Conservation (phyloP, 2,113 vertebrate genomes). For the Myxocyprinus asiaticus region DNA sequence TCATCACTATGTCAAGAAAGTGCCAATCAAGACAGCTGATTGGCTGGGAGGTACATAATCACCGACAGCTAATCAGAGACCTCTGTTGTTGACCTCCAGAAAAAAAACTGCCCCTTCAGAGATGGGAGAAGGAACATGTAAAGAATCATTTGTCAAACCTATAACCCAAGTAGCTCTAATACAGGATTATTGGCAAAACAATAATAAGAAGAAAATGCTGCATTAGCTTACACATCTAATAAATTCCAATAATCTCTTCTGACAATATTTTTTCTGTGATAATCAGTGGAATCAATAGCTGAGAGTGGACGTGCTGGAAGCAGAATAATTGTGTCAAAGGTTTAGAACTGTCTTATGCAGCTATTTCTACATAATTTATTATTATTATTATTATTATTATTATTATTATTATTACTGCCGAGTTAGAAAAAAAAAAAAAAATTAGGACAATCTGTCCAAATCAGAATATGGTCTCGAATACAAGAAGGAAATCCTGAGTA, state of each 20-base stretch:
- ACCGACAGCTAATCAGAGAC: background rate
- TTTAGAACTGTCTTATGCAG: background rate
- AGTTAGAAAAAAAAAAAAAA: background rate
- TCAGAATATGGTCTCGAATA: background rate
- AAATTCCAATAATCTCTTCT: slow-evolving; percentile 4
- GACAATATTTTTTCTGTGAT: slow-evolving; percentile 13
- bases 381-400: background rate
- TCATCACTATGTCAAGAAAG: slow-evolving; percentile 5
- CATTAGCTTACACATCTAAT: background rate
- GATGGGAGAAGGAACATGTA: background rate
- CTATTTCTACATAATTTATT: background rate
- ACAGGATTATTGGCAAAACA: background rate
- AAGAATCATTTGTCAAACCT: background rate
- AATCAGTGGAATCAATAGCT: background rate
- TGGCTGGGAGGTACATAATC: background rate
- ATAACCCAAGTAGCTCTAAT: background rate
- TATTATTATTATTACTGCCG: background rate
- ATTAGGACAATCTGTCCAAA: background rate
- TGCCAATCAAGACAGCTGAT: slow-evolving; percentile 7
- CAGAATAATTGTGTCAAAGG: background rate
- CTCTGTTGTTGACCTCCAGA: slow-evolving; percentile 9
- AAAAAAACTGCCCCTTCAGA: background rate
- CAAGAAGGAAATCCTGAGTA: background rate
- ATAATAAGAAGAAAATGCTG: background rate
- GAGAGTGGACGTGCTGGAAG: background rate